Conservation (phyloP, 2,797 vertebrate species). For the Sebastes jordani region DNA sequence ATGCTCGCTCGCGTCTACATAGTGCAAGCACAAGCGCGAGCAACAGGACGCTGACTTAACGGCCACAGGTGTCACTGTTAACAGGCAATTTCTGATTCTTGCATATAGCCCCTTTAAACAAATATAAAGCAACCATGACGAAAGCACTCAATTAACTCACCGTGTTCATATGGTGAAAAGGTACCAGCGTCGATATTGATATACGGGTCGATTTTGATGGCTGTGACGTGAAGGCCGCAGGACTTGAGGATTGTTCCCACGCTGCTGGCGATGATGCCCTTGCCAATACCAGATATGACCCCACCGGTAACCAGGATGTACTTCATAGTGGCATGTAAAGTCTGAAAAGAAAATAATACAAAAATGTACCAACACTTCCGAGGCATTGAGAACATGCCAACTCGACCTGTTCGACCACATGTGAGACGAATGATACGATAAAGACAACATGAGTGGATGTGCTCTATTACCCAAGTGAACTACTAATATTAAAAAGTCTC, state of each 20-base stretch:
- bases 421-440: not conserved
- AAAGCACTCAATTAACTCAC: constrained; percentile 86
- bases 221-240: constrained; percentile 95
- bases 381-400: not conserved
- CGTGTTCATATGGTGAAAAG: constrained; percentile 97
- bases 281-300: constrained; percentile 98
- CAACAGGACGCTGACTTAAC: no score
- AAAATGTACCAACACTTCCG: not conserved
- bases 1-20: no score
- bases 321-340: constrained; percentile 84
- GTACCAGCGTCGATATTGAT: constrained; percentile 99
- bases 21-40: no score
- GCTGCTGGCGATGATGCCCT: constrained; percentile 98
- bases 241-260: constrained; percentile 97
- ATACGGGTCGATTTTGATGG: constrained; percentile 98
- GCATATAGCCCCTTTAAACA: not conserved
- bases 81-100: no score
- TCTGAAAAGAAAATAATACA: not conserved
- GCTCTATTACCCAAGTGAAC: not conserved
- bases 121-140: constrained; percentile 66
- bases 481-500: no score
- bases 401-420: not conserved
- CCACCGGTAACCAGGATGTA: constrained; percentile 98
- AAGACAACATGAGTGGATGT: not conserved
- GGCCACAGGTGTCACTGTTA: no score